Conservation (phyloP, 2,113 vertebrate genomes). For the Ochotona princeps region DNA sequence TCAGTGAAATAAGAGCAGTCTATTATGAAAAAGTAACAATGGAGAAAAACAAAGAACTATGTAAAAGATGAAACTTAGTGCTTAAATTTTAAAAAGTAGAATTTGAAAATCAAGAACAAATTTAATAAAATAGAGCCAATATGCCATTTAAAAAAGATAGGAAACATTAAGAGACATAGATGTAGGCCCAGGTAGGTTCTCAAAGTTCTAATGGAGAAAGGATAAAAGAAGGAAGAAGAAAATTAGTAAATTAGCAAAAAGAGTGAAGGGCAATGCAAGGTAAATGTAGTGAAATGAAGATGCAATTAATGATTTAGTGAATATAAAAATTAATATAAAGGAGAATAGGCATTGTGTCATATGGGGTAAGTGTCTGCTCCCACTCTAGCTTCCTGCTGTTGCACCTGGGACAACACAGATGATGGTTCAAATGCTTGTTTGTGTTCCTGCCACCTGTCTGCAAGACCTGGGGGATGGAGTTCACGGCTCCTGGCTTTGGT, state of each 20-base stretch:
- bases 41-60: background rate
- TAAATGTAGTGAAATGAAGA: background rate
- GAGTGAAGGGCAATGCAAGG: no score
- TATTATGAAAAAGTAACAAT: background rate
- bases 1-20: background rate
- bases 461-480: no score
- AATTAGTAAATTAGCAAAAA: accelerated
- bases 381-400: no score
- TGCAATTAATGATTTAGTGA: background rate
- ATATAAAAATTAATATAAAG: no score
- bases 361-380: no score
- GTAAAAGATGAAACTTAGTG: background rate
- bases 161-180: background rate
- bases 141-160: background rate
- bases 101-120: background rate
- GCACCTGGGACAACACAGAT: no score
- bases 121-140: background rate
- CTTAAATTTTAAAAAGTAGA: background rate
- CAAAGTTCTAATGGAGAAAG: background rate
- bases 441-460: no score
- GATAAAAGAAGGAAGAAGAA: background rate
- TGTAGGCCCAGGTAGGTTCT: background rate
- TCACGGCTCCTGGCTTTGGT: no score
- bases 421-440: no score
- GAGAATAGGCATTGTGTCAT: no score